phyloP scores from a whole-genome alignment of 2,888 invertebrate species.

The Xestia c-nigrum region DNA sequence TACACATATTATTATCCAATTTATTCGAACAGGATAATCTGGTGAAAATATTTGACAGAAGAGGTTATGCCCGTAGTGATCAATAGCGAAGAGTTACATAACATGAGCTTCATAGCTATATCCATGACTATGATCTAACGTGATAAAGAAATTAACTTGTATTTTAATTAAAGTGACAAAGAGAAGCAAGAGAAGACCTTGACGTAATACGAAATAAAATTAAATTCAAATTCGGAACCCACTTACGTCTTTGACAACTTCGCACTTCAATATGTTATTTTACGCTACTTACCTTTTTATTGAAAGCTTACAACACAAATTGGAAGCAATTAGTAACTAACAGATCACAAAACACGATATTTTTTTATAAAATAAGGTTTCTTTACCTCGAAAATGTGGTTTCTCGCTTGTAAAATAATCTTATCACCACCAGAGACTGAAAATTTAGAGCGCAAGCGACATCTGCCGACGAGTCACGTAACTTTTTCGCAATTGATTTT shows the following conservation, averaged over 20 bases:
- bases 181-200: conserved; percentile 29
- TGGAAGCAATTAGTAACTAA: conserved; percentile 24
- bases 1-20: not conserved
- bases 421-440: conserved; percentile 71
- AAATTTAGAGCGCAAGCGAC: conserved; percentile 64
- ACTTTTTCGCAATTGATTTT: conserved; percentile 41
- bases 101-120: conserved; percentile 63
- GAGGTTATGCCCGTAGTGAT: conserved; percentile 73
- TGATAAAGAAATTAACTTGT: not conserved
- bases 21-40: conserved; percentile 10
- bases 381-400: conserved; percentile 71
- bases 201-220: not conserved
- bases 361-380: conserved; percentile 38
- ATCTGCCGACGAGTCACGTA: conserved; percentile 56
- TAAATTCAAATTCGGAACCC: conserved; percentile 47
- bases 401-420: conserved; percentile 65
- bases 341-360: conserved; percentile 45
- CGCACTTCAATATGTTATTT: conserved; percentile 24
- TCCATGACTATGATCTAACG: conserved; percentile 5
- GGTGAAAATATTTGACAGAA: conserved; percentile 11
- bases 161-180: not conserved
- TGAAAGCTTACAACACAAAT: conserved; percentile 32
- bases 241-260: conserved; percentile 57
- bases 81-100: conserved; percentile 81
- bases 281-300: conserved; percentile 46